These are phyloP conservation scores for Sicus ferrugineus DNA, from an alignment of 2,888 invertebrate species.

Conservation along the genomic window DNA sequence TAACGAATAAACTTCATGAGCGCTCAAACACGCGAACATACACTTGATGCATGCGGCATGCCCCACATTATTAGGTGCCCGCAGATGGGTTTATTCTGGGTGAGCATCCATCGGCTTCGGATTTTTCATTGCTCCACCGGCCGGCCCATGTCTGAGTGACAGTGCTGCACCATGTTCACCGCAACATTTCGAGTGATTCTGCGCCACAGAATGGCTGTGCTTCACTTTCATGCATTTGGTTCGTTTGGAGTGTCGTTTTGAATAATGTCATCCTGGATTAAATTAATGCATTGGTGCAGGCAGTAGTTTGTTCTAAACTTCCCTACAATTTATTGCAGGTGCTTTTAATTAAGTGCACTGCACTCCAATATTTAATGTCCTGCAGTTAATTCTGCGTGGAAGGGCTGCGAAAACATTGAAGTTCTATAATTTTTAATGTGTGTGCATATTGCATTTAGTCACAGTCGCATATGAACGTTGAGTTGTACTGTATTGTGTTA, in stretches of 20 bases:
- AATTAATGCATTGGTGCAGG: conserved; percentile 55
- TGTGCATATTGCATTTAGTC: too few species aligned
- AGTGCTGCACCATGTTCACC: conserved; percentile 26
- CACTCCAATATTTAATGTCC: too few species aligned
- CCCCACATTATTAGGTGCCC: not conserved
- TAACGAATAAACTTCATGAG: conserved; percentile 21
- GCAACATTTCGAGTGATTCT: conserved; percentile 32
- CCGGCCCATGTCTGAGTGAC: conserved; percentile 11
- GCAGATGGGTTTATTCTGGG: not conserved
- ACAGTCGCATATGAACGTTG: too few species aligned
- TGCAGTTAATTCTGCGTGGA: too few species aligned
- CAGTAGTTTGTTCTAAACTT: conserved; percentile 37
- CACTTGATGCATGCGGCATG: not conserved
- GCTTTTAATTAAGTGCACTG: not conserved
- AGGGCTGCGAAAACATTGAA: too few species aligned
- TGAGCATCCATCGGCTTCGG: not conserved
- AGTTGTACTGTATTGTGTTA: too few species aligned
- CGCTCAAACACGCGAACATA: not conserved
- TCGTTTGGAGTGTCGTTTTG: conserved; percentile 47
- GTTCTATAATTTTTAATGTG: too few species aligned
- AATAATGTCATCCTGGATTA: conserved; percentile 53
- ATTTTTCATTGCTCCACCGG: not conserved
- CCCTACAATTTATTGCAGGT: conserved; percentile 8
- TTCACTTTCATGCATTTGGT: conserved; percentile 42
- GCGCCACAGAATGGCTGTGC: conserved; percentile 52